Conservation (phyloP, 2,888 invertebrate genomes). For the Tholera decimalis region DNA sequence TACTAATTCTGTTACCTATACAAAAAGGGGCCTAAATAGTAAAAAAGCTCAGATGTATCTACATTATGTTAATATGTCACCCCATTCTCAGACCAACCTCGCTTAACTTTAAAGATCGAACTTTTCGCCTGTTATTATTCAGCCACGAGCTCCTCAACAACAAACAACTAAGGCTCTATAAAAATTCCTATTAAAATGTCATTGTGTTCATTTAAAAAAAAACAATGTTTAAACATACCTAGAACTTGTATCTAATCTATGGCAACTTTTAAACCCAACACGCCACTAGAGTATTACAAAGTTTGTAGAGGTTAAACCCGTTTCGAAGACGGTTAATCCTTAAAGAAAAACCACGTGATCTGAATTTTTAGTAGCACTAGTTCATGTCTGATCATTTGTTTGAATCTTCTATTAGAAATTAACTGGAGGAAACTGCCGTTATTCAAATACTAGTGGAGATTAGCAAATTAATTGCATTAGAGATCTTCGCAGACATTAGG, state of each 20-base stretch:
- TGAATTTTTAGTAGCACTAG: conserved; percentile 21
- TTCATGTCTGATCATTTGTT: conserved; percentile 17
- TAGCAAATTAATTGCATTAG: conserved; percentile 9
- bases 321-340: conserved; percentile 46
- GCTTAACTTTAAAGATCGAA: no score
- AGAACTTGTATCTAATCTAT: conserved; percentile 43
- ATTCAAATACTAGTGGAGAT: conserved; percentile 16
- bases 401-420: background rate
- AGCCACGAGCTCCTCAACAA: no score
- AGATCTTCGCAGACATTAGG: conserved; percentile 4
- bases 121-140: no score
- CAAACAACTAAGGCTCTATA: no score
- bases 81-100: no score
- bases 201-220: no score
- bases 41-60: no score
- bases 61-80: no score
- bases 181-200: no score
- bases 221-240: conserved; percentile 1
- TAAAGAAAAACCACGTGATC: conserved; percentile 39
- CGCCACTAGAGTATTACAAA: conserved; percentile 34
- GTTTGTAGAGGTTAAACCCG: conserved; percentile 40
- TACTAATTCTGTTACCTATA: no score
- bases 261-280: conserved; percentile 52
- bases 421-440: conserved; percentile 16
- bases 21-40: no score